Percentiles rank a stretch among this genome's conserved stretches.
These are phyloP conservation scores for Eupithecia subumbrata DNA, from an alignment of 2,888 invertebrate genomes.

Conservation along the genomic window DNA sequence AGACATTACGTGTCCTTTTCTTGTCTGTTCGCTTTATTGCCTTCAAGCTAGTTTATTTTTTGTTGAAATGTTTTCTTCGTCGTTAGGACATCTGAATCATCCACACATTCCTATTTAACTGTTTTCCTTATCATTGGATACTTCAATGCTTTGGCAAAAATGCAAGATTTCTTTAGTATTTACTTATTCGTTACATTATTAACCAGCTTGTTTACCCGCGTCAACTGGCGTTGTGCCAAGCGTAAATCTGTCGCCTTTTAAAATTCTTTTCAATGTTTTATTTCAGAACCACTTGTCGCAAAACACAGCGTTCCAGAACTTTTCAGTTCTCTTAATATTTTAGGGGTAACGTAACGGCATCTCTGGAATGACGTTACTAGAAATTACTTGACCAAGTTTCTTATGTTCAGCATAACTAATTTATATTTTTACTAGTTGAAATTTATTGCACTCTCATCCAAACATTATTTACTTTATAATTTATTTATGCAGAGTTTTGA, in stretches of 20 bases:
- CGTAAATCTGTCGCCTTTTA: conserved; percentile 30
- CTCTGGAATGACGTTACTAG: neutral
- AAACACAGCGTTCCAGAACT: conserved; percentile 18
- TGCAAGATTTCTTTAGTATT: conserved; percentile 14
- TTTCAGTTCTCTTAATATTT: neutral
- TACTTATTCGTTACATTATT: conserved; percentile 23
- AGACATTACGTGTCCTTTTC: conserved; percentile 31
- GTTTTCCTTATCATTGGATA: conserved; percentile 2
- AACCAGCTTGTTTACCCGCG: conserved; percentile 32
- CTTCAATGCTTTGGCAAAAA: conserved; percentile 16
- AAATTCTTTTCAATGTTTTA: conserved; percentile 25
- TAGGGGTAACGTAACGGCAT: neutral
- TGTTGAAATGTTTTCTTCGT: conserved; percentile 10
- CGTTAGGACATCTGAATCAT: conserved; percentile 1
- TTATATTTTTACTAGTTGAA: neutral
- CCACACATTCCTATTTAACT: conserved; percentile 2
- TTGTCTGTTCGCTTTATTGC: conserved; percentile 26
- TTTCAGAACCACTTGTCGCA: conserved; percentile 18
- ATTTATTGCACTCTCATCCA: too few relatives aligned
- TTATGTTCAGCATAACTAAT: neutral
- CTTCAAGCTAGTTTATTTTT: conserved; percentile 10
- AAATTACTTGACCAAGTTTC: neutral
- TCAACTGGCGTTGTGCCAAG: conserved; percentile 28
- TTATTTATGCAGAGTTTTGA: too few relatives aligned
- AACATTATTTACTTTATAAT: too few relatives aligned